A percentile compares a stretch with the other conserved stretches of the same genome.
Conservation (phyloP, 2,888 invertebrate genomes). For the Strigamia maritima region DNA sequence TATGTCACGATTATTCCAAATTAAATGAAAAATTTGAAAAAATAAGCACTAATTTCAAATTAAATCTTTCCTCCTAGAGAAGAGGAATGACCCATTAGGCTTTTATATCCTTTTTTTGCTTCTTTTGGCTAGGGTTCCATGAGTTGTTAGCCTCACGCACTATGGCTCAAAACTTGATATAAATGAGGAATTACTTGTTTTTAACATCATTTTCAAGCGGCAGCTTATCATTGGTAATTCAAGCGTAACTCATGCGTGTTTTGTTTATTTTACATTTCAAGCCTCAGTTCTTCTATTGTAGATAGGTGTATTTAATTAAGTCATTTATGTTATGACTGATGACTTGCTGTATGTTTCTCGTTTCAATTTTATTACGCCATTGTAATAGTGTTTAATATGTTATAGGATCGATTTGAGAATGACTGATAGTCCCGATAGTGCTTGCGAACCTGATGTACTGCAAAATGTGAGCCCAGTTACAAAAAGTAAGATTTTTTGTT, state of each 20-base stretch:
- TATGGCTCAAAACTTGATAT: neutral
- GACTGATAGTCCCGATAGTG: neutral
- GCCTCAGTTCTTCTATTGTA: neutral
- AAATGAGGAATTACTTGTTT: neutral
- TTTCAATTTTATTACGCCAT: neutral
- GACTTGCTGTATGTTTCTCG: neutral
- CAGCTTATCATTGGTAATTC: neutral
- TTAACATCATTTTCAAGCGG: neutral
- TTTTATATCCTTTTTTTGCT: neutral
- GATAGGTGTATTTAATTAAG: neutral
- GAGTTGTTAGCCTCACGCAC: neutral
- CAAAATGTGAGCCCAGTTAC: no score
- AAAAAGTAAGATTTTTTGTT: neutral
- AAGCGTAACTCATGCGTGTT: neutral
- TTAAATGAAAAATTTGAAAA: neutral
- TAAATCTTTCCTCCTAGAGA: neutral
- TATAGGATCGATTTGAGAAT: neutral
- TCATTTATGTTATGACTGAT: neutral
- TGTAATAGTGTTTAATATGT: neutral
- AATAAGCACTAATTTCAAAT: neutral
- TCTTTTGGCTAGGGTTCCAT: neutral
- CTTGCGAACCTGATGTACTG: neutral
- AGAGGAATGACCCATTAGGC: neutral
- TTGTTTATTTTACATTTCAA: neutral
- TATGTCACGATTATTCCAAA: neutral